A percentile compares a stretch with the other conserved stretches of the same genome.
phyloP scores from a whole-genome alignment of 2,888 invertebrate genomes.

The Cataglyphis altisquamis region DNA sequence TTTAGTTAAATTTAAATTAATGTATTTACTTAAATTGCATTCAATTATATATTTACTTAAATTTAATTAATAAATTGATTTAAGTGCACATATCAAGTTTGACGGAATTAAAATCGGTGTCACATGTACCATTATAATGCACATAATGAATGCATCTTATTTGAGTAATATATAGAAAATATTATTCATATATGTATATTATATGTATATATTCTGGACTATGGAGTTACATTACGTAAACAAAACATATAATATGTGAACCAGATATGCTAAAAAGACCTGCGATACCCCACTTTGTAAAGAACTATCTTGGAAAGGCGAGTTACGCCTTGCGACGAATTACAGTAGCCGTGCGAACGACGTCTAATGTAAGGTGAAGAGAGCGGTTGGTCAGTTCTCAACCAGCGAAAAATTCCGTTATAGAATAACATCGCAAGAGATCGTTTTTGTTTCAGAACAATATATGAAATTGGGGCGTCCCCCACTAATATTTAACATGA shows the following conservation, averaged over 20 bases:
- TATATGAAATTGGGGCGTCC: conserved; percentile 62
- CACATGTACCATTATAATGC: background rate
- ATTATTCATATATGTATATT: background rate
- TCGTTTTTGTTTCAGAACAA: conserved; percentile 73
- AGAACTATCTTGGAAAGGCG: conserved; percentile 2
- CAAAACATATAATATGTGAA: conserved; percentile 1
- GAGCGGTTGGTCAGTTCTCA: conserved; percentile 62
- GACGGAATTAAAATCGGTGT: background rate
- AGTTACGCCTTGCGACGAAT: conserved; percentile 9
- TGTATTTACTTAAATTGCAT: background rate
- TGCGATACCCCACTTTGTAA: background rate
- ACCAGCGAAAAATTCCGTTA: conserved; percentile 75
- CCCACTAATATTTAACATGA: conserved; percentile 61
- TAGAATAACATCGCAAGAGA: conserved; percentile 61
- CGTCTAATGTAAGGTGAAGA: conserved; percentile 62
- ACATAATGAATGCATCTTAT: background rate
- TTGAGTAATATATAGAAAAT: background rate
- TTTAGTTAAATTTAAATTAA: background rate
- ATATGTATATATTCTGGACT: background rate
- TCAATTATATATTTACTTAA: background rate
- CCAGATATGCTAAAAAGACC: background rate
- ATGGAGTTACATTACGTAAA: background rate
- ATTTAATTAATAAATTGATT: background rate
- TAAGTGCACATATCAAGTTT: background rate
- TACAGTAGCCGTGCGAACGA: conserved; percentile 59